phyloP scores from a whole-genome alignment of 1,140 invertebrate genomes.

The Nebria ingens region DNA sequence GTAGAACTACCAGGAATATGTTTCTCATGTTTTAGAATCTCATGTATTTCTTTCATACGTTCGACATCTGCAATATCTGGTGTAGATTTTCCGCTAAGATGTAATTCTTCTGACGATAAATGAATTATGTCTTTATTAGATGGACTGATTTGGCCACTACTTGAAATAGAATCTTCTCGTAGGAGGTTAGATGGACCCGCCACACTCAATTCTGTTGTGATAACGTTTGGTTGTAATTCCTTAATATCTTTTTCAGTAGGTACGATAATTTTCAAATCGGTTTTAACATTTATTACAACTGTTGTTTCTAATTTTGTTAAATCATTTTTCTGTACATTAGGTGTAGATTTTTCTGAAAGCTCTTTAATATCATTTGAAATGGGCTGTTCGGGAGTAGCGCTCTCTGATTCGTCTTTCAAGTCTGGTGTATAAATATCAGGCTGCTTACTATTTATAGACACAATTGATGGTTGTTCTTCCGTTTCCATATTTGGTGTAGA shows the following conservation, averaged over 20 bases:
- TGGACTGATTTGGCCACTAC: conserved; percentile 3
- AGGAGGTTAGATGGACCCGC: background rate
- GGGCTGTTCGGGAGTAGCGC: conserved; percentile 15
- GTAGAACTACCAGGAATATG: conserved; percentile 35
- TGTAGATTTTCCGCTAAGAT: conserved; percentile 27
- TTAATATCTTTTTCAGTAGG: background rate
- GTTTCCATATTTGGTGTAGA: background rate
- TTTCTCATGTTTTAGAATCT: conserved; percentile 21
- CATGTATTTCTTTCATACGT: conserved; percentile 20
- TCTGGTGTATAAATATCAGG: conserved; percentile 17
- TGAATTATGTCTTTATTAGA: background rate
- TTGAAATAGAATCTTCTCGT: background rate
- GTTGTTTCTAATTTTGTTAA: conserved; percentile 14
- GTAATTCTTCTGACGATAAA: conserved; percentile 15
- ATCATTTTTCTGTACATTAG: conserved; percentile 9
- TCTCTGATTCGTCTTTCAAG: conserved; percentile 1
- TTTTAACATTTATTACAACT: conserved; percentile 12
- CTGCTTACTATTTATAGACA: no score
- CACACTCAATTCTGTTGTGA: background rate
- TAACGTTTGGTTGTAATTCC: background rate
- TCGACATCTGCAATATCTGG: conserved; percentile 28
- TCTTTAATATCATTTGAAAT: conserved; percentile 28
- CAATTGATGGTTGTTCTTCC: no score
- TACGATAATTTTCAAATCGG: conserved; percentile 5
- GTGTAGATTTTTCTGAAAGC: conserved; percentile 17